phyloP scores from a whole-genome alignment of 2,888 invertebrate species.

The Cotesia congregata region DNA sequence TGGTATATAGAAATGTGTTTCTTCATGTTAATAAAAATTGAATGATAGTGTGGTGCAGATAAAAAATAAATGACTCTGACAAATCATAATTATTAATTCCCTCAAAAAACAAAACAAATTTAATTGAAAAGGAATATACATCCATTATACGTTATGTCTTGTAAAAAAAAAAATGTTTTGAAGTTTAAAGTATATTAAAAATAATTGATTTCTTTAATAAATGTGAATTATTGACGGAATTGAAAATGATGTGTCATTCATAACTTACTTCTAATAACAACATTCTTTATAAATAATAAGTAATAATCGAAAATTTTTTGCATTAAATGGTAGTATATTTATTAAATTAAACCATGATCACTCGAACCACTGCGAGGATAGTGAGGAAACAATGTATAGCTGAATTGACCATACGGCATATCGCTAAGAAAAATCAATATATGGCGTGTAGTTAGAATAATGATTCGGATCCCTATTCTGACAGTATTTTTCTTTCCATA shows the following conservation, averaged over 20 bases:
- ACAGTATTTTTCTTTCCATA: not conserved
- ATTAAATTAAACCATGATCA: too few species aligned
- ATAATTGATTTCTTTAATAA: not conserved
- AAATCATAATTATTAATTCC: not conserved
- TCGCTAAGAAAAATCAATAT: not conserved
- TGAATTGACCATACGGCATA: not conserved
- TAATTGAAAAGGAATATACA: not conserved
- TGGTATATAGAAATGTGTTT: slow-evolving; percentile 43
- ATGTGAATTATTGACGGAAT: not conserved
- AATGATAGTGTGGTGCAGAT: slow-evolving; percentile 8
- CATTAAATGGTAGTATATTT: too few species aligned
- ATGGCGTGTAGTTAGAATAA: not conserved
- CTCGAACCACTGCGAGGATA: not conserved
- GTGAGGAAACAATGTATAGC: not conserved
- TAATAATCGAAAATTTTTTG: too few species aligned
- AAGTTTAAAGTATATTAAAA: not conserved
- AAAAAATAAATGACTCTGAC: not conserved
- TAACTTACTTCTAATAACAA: too few species aligned
- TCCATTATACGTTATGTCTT: not conserved
- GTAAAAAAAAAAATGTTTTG: not conserved
- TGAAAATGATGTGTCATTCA: not conserved
- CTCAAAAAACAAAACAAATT: not conserved
- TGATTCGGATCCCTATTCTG: not conserved
- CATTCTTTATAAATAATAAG: too few species aligned
- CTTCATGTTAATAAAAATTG: slow-evolving; percentile 23